These are phyloP conservation scores for Sphenopsis melanotis DNA, from an alignment of 2,797 vertebrate genomes.

Conservation along the genomic window DNA sequence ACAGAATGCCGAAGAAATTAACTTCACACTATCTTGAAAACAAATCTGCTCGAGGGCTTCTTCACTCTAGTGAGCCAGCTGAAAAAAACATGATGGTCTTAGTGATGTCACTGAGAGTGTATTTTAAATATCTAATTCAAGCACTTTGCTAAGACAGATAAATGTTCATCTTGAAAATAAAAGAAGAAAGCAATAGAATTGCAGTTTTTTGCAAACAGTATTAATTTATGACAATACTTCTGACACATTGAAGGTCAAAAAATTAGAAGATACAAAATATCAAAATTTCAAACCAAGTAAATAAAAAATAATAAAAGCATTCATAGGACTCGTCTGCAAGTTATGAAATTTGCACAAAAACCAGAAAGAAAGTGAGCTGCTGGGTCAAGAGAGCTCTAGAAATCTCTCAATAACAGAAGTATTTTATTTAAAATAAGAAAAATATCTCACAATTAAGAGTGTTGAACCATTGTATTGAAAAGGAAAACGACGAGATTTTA, in stretches of 20 bases:
- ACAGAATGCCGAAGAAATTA: neutral
- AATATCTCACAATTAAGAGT: neutral
- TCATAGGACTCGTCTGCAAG: neutral
- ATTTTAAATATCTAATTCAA: neutral
- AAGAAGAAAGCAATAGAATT: neutral
- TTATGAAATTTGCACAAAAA: neutral
- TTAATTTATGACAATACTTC: neutral
- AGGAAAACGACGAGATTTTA: neutral
- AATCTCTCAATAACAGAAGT: neutral
- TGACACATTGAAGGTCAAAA: neutral
- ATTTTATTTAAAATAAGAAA: neutral
- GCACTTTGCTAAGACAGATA: neutral
- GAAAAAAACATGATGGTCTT: neutral
- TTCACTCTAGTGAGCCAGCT: neutral
- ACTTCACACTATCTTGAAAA: neutral
- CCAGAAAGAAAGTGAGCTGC: neutral
- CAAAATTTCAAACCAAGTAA: slow-evolving; percentile 11
- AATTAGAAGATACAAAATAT: neutral
- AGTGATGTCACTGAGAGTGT: neutral
- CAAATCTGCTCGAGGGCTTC: neutral
- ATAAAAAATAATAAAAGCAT: neutral
- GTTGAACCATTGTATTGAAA: neutral
- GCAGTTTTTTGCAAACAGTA: neutral
- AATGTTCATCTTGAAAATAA: neutral
- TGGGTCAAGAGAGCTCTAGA: neutral